Evolutionary conservation across 2,797 vertebrate genomes (phyloP).

Genomic region (Tachyglossus aculeatus): DNA sequence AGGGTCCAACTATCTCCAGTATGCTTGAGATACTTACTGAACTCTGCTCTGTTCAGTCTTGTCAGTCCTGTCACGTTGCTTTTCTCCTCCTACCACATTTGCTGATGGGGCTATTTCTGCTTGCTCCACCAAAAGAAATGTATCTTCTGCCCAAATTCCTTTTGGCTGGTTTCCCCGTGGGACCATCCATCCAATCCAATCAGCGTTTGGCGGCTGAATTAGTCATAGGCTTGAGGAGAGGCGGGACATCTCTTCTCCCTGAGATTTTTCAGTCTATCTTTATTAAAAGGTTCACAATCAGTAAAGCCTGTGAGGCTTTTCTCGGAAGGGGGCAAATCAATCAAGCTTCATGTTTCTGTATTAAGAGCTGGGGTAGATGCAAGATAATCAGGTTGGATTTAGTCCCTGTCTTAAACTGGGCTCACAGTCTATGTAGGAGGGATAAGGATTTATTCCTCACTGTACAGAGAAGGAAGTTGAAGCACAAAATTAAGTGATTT

Average conservation of each 20-base stretch:
- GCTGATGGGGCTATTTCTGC: slow-evolving; percentile 3
- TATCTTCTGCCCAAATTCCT: not conserved
- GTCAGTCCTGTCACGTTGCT: accelerated
- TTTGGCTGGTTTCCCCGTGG: slow-evolving; percentile 10
- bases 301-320: not conserved
- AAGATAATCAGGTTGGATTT: too few relatives aligned
- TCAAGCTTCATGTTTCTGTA: too few relatives aligned
- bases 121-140: not conserved
- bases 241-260: not conserved
- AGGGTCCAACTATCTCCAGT: too few relatives aligned
- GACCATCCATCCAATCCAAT: slow-evolving; percentile 16
- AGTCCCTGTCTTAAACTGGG: too few relatives aligned
- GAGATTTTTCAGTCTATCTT: not conserved
- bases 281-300: not conserved
- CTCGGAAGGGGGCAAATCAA: not conserved
- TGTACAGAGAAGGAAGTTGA: too few relatives aligned
- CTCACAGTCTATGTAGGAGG: too few relatives aligned
- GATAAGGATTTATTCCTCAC: too few relatives aligned
- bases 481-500: too few relatives aligned
- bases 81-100: not conserved
- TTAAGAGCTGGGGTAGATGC: too few relatives aligned
- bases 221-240: slow-evolving; percentile 24
- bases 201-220: slow-evolving; percentile 21
- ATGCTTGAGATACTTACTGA: not conserved
- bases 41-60: not conserved